phyloP scores from a whole-genome alignment of 2,797 vertebrate species.

The Ctenochaetus hawaiiensis region DNA sequence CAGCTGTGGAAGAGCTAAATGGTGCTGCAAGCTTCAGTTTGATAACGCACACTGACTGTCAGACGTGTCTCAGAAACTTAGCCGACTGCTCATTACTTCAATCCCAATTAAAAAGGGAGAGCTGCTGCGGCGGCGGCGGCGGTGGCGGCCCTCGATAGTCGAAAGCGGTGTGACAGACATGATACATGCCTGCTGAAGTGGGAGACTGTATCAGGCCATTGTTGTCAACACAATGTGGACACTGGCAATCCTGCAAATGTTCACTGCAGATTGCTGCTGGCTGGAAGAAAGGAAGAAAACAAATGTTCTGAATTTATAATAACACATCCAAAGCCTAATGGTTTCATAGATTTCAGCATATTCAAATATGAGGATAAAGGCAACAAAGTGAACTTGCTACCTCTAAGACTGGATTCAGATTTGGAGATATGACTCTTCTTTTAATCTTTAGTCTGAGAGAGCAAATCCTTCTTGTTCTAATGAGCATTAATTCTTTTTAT shows the following conservation, averaged over 20 bases:
- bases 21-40: constrained; percentile 56
- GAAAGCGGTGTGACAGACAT: constrained; percentile 34
- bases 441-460: too few relatives aligned
- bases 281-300: constrained; percentile 40
- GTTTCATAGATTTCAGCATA: constrained; percentile 30
- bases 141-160: constrained; percentile 29
- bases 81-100: constrained; percentile 67
- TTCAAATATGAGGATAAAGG: constrained; percentile 4
- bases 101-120: constrained; percentile 60
- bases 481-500: too few relatives aligned
- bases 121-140: too few relatives aligned
- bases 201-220: constrained; percentile 27
- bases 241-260: constrained; percentile 48
- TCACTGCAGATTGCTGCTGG: constrained; percentile 33
- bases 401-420: too few relatives aligned
- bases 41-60: constrained; percentile 70
- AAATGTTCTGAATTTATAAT: constrained; percentile 27
- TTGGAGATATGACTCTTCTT: too few relatives aligned
- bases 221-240: constrained; percentile 51
- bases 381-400: too few relatives aligned
- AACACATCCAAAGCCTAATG: constrained; percentile 23
- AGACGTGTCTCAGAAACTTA: constrained; percentile 64
- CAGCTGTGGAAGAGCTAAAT: constrained; percentile 59
- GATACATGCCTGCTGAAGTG: constrained; percentile 24
- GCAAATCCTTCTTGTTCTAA: too few relatives aligned